These are phyloP conservation scores for Dolichopus griseipennis DNA, from an alignment of 2,888 invertebrate species.

Conservation along the genomic window DNA sequence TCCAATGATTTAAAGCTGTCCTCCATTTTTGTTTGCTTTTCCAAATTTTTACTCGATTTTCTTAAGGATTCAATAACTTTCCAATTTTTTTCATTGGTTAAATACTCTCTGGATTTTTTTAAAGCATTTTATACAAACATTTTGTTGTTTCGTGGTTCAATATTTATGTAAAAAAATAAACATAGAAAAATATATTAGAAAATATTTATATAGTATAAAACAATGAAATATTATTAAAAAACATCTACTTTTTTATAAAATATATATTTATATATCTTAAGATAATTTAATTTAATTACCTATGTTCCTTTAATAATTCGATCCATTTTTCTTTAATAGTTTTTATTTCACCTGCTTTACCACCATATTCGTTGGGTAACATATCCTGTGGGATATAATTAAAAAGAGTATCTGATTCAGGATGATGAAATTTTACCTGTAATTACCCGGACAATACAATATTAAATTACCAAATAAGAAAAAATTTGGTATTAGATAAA, in stretches of 20 bases:
- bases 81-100: slow-evolving; percentile 12
- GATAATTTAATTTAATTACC: slow-evolving; percentile 36
- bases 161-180: too few relatives aligned
- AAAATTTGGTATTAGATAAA: not conserved
- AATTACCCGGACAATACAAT: slow-evolving; percentile 23
- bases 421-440: slow-evolving; percentile 61
- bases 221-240: not conserved
- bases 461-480: too few relatives aligned
- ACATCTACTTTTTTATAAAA: too few relatives aligned
- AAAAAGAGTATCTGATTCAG: slow-evolving; percentile 55
- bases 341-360: slow-evolving; percentile 29
- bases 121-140: too few relatives aligned
- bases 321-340: slow-evolving; percentile 53
- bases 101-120: not conserved
- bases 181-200: not conserved
- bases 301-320: slow-evolving; percentile 48
- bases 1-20: slow-evolving; percentile 15
- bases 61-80: slow-evolving; percentile 14
- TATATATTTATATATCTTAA: too few relatives aligned
- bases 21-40: not conserved
- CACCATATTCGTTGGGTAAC: slow-evolving; percentile 35
- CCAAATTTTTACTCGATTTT: slow-evolving; percentile 9
- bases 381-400: slow-evolving; percentile 47
- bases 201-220: not conserved
- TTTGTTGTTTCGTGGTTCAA: too few relatives aligned